phyloP scores from a whole-genome alignment of 2,888 invertebrate genomes.

The Chloromyia formosa region DNA sequence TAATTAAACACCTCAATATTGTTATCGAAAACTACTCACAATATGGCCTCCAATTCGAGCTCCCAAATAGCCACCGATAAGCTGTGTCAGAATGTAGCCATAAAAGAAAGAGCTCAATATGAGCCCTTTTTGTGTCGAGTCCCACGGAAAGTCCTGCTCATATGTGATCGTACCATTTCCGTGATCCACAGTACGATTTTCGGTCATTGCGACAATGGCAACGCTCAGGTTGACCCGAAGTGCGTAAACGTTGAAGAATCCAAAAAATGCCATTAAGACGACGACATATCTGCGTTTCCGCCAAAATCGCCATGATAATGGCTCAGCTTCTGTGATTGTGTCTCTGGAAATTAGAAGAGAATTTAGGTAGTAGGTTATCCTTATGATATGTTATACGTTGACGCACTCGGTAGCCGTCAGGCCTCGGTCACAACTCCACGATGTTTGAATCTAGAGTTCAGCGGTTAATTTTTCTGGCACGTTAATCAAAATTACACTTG shows the following conservation, averaged over 20 bases:
- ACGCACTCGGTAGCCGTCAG: no score
- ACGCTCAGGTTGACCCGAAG: constrained; percentile 89
- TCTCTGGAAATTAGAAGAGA: constrained; percentile 19
- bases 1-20: background rate
- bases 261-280: constrained; percentile 80
- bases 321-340: constrained; percentile 56
- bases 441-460: no score
- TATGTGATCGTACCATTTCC: constrained; percentile 72
- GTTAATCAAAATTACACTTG: no score
- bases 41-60: constrained; percentile 86
- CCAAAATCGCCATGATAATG: constrained; percentile 76
- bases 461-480: no score
- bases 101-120: constrained; percentile 90
- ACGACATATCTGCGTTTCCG: constrained; percentile 78
- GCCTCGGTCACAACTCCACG: no score
- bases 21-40: constrained; percentile 54
- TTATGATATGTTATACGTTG: no score
- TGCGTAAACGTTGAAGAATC: constrained; percentile 86
- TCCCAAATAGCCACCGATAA: constrained; percentile 85
- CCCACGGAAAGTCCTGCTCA: constrained; percentile 84
- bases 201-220: constrained; percentile 93
- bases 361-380: no score
- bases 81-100: constrained; percentile 85
- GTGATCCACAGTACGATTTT: constrained; percentile 70
- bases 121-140: constrained; percentile 77